Base-by-base conservation (phyloP, 2,888 invertebrate genomes). In the Melanchra persicariae region DNA sequence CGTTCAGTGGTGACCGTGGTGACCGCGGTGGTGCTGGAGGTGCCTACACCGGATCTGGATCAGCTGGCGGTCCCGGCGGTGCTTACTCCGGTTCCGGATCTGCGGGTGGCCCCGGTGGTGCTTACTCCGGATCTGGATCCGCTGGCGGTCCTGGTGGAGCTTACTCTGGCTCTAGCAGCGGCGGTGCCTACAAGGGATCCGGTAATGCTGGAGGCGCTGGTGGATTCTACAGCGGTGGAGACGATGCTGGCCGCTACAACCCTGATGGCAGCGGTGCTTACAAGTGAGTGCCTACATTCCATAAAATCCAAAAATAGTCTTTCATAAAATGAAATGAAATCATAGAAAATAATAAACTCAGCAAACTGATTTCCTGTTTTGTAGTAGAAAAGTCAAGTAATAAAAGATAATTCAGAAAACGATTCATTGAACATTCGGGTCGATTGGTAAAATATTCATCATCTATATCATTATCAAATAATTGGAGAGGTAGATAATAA, bases 1-100 rank as follows among this genome's bases (percentile, higher is more conserved):
- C 57, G 70, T 79, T 40, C 74, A 94, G 94, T 70, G 94, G 94
- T 66, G 94, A 94, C 80, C 92, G 94, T 45, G 94, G 94, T 10
- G 93, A 93, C 88, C 91, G 93, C 24, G 94, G 94, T n/a, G 88
- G 82, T 54, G 91, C 91, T 22, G 93, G 94, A n/a, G 95, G 95
- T 12, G 93, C 91, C 45, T 87, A 88, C 79, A 47, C 74, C 0
- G 92, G 92, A 17, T 88, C 89, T 5, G 84, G 90, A 45, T 84
- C 85, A 24, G 85, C 84, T 6, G 89, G 89, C 5, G 90, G 88
- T 40, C 82, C 89, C 8, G 88, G 90, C 3, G 90, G 90, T 12
- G 78, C 81, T 40, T 87, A 88, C 78, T 58, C 75, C 0, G 92
- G 92, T n/a, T 88, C 89, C 4, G 84, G 90, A 54, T 84, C 85